Evolutionary conservation across 2,888 invertebrate species (phyloP).

Genomic region (Catocala fraxini): DNA sequence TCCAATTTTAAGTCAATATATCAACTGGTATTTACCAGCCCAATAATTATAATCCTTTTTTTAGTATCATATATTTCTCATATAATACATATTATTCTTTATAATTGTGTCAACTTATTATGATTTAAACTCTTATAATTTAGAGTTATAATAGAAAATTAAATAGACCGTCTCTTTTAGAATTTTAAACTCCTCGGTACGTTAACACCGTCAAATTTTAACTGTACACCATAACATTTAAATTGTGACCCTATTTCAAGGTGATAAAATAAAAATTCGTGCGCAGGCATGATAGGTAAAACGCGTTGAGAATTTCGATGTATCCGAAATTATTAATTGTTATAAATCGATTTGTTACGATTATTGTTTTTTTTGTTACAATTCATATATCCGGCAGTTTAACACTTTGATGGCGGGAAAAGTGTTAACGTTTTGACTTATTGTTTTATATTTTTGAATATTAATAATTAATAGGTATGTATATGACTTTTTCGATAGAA

Average conservation of each 20-base stretch:
- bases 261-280: slow-evolving; percentile 50
- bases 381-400: slow-evolving; percentile 58
- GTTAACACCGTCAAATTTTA: slow-evolving; percentile 32
- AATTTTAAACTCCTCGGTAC: slow-evolving; percentile 26
- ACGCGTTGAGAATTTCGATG: slow-evolving; percentile 55
- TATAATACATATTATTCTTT: too few species aligned
- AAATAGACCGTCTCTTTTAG: slow-evolving; percentile 25
- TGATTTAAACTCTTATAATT: too few species aligned
- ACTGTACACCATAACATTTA: slow-evolving; percentile 18
- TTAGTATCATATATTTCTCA: too few species aligned
- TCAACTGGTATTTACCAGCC: too few species aligned
- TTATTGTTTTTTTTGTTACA: slow-evolving; percentile 60
- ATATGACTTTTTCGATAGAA: background rate
- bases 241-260: slow-evolving; percentile 40
- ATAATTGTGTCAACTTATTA: too few species aligned
- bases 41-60: too few species aligned
- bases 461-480: background rate
- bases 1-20: too few species aligned
- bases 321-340: slow-evolving; percentile 62
- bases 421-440: slow-evolving; percentile 37
- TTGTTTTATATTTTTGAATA: slow-evolving; percentile 20
- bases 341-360: slow-evolving; percentile 74
- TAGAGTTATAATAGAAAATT: too few species aligned
- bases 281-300: slow-evolving; percentile 40
- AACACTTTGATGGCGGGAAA: slow-evolving; percentile 30